Base-by-base conservation (phyloP, 2,888 invertebrate genomes). In the Tuberolachnus salignus region DNA sequence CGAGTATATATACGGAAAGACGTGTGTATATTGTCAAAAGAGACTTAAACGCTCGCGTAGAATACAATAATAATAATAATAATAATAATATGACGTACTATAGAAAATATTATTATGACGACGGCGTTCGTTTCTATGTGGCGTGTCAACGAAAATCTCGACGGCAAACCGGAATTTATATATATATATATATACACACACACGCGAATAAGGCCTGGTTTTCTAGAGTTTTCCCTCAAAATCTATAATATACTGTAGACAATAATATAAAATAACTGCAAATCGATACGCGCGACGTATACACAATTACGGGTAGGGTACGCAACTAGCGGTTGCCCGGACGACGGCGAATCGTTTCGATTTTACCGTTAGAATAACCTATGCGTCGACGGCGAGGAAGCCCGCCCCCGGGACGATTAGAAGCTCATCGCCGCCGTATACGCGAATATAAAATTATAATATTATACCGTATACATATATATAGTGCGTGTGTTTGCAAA, bases 331-430 rank as follows among this genome's bases (percentile, higher is more conserved):
- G n/a, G n/a, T n/a, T 26, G 61, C 26, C 19, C 3, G 42, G 42
- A 42, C 6, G 16, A 8, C 69, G 42, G 42, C 42, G 19, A 21
- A 55, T 42, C 66, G 57, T 75, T 66, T 75, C 23, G 53, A 44
- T 23, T 75, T 75, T 75, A 75, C 75, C 66, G 75, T 75, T 75
- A 66, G 23, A 16, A 53, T 64, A 73, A 63, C 73, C 61, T 63
- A 61, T 49, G 13, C 16, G 21, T n/a, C 6, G 13, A 49, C 13
- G 34, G 6, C 3, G 34, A 34, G 34, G 6, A 34, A 6, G 34
- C 4, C 42, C 73, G 55, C 14, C 16, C 51, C 42, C 46, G 46
- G n/a, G 21, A 16, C 74, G 55, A 66, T 64, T 42, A 74, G 64
- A 44, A 59, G 71, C 71, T 59, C 46, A 59, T 71, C 71, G 71